Evolutionary conservation across 2,888 invertebrate species (phyloP).

Genomic region (Nymphalis polychloros): DNA sequence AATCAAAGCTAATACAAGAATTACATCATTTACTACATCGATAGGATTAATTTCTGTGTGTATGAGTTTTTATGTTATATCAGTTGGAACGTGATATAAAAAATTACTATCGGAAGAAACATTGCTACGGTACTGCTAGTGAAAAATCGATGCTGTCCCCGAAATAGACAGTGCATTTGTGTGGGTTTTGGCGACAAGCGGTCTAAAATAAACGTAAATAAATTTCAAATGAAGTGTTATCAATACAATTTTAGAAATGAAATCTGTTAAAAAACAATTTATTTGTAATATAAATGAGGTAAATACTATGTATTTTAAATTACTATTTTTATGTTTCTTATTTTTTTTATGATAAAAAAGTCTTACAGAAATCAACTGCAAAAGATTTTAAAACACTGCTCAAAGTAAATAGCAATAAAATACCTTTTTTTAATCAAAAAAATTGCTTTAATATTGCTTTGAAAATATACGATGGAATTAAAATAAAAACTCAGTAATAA

Average conservation of each 20-base stretch:
- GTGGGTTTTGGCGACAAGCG: background rate
- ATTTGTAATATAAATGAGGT: too few relatives aligned
- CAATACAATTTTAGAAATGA: background rate
- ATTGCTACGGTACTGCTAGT: background rate
- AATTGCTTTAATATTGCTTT: too few relatives aligned
- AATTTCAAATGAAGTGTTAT: background rate
- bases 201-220: background rate
- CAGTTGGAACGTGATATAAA: background rate
- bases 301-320: too few relatives aligned
- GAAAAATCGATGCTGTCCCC: constrained; percentile 10
- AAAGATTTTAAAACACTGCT: too few relatives aligned
- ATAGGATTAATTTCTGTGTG: background rate
- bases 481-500: too few relatives aligned
- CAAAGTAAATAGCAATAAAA: too few relatives aligned
- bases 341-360: too few relatives aligned
- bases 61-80: background rate
- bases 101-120: background rate
- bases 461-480: too few relatives aligned
- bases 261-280: too few relatives aligned
- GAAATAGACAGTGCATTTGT: constrained; percentile 4
- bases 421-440: too few relatives aligned
- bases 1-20: background rate
- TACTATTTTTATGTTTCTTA: too few relatives aligned
- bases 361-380: too few relatives aligned
- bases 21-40: background rate